Conservation (phyloP, 2,888 invertebrate genomes). For the Trilocha varians region DNA sequence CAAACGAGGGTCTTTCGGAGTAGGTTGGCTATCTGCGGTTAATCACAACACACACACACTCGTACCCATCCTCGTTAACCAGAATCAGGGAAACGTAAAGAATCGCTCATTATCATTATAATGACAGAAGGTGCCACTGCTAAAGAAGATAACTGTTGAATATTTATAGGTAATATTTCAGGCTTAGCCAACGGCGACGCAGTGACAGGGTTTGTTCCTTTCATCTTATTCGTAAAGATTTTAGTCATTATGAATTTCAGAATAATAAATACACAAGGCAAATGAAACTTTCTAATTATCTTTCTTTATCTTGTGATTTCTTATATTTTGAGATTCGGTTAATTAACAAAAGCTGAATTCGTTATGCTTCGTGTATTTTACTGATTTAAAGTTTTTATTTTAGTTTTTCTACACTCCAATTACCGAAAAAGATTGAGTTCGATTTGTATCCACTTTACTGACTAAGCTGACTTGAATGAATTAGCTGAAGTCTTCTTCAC, state of each 20-base stretch:
- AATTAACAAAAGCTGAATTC: too few species aligned
- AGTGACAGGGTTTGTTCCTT: background rate
- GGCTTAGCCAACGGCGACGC: background rate
- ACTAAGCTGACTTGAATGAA: too few species aligned
- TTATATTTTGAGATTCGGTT: too few species aligned
- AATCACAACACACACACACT: background rate
- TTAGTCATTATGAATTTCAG: background rate
- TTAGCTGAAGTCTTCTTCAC: background rate
- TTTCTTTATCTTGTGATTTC: too few species aligned
- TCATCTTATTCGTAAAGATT: background rate
- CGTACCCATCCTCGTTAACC: background rate
- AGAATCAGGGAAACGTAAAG: background rate
- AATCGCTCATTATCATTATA: background rate
- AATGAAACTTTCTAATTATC: background rate
- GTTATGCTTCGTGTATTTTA: too few species aligned
- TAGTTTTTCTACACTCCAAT: too few species aligned
- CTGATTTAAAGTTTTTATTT: too few species aligned
- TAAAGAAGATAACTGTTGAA: conserved; percentile 1
- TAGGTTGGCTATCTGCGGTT: background rate
- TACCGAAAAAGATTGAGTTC: too few species aligned
- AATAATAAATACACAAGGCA: background rate
- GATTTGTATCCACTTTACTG: too few species aligned
- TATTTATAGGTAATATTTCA: conserved; percentile 1
- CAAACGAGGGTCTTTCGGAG: background rate
- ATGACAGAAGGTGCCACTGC: background rate